These are phyloP conservation scores for Micoletzkya japonica DNA, from an alignment of 2,888 invertebrate genomes.

Conservation along the genomic window DNA sequence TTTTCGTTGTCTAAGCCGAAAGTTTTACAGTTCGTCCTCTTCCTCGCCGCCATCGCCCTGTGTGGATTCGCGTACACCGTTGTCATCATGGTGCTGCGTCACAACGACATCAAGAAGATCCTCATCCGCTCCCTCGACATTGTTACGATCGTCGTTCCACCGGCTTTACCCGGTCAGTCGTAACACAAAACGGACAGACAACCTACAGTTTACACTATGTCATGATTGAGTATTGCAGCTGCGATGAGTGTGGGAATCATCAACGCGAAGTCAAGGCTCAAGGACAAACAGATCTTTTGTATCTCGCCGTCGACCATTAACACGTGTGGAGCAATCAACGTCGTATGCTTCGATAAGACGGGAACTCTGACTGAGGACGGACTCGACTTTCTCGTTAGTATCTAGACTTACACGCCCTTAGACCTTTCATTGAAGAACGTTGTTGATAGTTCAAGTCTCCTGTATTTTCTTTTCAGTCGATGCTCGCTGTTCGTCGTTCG, in stretches of 20 bases:
- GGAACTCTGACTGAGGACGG: slow-evolving; percentile 60
- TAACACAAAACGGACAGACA: neutral
- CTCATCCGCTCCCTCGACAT: slow-evolving; percentile 82
- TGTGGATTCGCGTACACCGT: slow-evolving; percentile 84
- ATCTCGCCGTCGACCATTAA: slow-evolving; percentile 68
- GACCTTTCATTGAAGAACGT: neutral
- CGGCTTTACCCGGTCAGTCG: slow-evolving; percentile 75
- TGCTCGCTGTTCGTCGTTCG: slow-evolving; percentile 8
- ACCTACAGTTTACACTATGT: neutral
- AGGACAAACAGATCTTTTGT: slow-evolving; percentile 66
- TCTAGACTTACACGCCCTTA: neutral
- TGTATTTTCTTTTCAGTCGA: neutral
- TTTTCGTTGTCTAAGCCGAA: neutral
- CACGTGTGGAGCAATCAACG: slow-evolving; percentile 66
- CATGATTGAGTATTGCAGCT: slow-evolving; percentile 63
- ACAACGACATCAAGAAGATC: slow-evolving; percentile 65
- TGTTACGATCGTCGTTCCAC: slow-evolving; percentile 88
- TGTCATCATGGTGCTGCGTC: slow-evolving; percentile 75
- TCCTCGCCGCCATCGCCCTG: slow-evolving; percentile 75
- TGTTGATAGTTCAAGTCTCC: neutral
- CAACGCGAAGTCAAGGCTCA: slow-evolving; percentile 67
- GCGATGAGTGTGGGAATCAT: slow-evolving; percentile 68
- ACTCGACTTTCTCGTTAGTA: slow-evolving; percentile 42
- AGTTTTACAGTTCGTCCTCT: slow-evolving; percentile 71
- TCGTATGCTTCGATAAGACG: slow-evolving; percentile 68